phyloP scores from a whole-genome alignment of 2,113 vertebrate species.

The Butorides virescens region DNA sequence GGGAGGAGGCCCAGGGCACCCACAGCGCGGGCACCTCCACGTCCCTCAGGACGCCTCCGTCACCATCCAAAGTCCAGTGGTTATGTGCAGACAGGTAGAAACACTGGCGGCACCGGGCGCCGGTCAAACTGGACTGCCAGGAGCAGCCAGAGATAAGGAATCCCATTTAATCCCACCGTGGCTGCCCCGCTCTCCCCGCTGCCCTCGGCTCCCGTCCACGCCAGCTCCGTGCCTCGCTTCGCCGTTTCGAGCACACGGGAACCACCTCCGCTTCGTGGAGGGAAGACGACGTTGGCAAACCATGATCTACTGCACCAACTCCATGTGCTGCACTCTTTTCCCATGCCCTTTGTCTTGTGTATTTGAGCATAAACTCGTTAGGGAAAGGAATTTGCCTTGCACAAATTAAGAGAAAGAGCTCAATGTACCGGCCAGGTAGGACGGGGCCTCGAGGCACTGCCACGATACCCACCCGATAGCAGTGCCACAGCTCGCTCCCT shows the following conservation, averaged over 20 bases:
- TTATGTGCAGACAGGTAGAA: background rate
- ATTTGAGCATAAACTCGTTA: background rate
- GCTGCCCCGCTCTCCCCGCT: background rate
- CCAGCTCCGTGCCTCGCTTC: accelerated
- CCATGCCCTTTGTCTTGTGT: background rate
- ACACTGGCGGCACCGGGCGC: background rate
- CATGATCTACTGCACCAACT: background rate
- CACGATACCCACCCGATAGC: background rate
- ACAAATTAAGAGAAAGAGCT: background rate
- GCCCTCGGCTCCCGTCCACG: background rate
- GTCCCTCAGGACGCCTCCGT: background rate
- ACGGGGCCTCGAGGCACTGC: background rate
- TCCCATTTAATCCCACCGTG: background rate
- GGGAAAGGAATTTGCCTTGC: background rate
- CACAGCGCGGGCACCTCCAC: background rate
- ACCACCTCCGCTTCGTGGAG: background rate
- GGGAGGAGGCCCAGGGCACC: background rate
- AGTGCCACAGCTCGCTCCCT: background rate
- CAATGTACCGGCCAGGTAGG: background rate
- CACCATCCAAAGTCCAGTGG: background rate
- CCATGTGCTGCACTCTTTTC: background rate
- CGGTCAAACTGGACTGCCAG: background rate
- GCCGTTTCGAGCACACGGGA: background rate
- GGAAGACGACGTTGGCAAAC: background rate
- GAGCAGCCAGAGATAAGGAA: background rate